Conservation (phyloP, 2,888 invertebrate species). For the Parnassius glacialis region DNA sequence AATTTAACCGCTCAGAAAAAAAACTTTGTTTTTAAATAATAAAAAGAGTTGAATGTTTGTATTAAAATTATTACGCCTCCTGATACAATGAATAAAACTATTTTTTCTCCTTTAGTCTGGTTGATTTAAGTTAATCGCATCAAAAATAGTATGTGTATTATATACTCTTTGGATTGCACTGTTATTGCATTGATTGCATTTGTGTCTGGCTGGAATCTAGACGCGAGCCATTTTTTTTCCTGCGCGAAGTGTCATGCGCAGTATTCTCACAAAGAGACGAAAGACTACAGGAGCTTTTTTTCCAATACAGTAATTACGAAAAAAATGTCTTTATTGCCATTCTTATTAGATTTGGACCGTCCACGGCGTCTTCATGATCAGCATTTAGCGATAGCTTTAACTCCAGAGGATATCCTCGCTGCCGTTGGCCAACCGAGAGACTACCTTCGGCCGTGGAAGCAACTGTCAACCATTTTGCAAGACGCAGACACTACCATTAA, state of each 20-base stretch:
- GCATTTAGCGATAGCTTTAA: conserved; percentile 59
- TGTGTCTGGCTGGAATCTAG: conserved; percentile 9
- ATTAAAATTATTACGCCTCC: no score
- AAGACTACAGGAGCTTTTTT: conserved; percentile 81
- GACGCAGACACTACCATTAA: conserved; percentile 76
- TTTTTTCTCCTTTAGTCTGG: no score
- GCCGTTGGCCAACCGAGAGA: conserved; percentile 44
- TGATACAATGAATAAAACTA: no score
- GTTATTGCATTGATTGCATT: no score
- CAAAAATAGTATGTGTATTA: not conserved
- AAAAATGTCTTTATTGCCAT: conserved; percentile 56
- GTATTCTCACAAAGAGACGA: conserved; percentile 55
- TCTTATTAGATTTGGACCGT: conserved; percentile 43
- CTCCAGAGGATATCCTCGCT: conserved; percentile 58
- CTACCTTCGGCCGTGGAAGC: conserved; percentile 57
- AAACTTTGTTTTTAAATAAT: no score
- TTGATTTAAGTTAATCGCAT: no score
- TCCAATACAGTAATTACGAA: conserved; percentile 79
- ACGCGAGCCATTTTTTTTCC: conserved; percentile 9
- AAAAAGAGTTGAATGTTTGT: no score
- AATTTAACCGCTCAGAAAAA: no score
- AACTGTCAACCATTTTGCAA: conserved; percentile 56
- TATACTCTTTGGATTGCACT: not conserved
- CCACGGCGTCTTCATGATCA: conserved; percentile 58
- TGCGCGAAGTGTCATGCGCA: conserved; percentile 17